Evolutionary conservation across 1,140 invertebrate genomes (phyloP), one percentile per base, ranked within the genome.

Genomic region (Zaprionus capensis): DNA sequence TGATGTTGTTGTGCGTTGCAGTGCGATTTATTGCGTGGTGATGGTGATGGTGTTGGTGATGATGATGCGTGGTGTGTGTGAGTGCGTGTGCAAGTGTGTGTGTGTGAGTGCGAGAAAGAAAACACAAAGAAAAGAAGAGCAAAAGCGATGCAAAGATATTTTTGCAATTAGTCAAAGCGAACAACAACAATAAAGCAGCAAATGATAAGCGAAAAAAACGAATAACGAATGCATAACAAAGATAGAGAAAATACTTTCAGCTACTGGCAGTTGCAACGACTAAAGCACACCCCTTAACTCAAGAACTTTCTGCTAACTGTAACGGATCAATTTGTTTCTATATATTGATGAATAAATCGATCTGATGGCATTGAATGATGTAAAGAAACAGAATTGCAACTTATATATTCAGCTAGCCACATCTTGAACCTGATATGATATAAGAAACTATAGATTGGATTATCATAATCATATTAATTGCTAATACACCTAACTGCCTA

Each of bases 101-200:
- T 61, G 49, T 72, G 57, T 28, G 51, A 17, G 44, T 41, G 53
- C 15, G 34, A 58, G 55, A 65, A 20, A 68, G 44, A 44, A 72
- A 84, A 82, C 61, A 71, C 70, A 69, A 28, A 71, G 70, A 70
- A 61, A 65, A 81, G 28, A 41, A 71, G 62, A 73, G 62, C 65
- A 66, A 68, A 81, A 86, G 71, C 66, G 20, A 72, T 49, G 63
- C 63, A 57, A 76, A 67, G 41, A 76, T 72, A 46, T 46, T 11
- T 38, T 76, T 74, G 71, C 70, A 56, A 72, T 34, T 63, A 46
- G 46, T 51, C 17, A 72, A 56, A 70, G 66, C 59, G 49, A 28
- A 67, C 17, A 49, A 51, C 11, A 59, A 34, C 31, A 56, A 51
- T 14, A 11, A 51, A 51, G 20, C 46, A 11, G 46, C 46, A 51